Percentiles rank a stretch among this genome's conserved stretches.
These are phyloP conservation scores for Trichonephila clavipes DNA, from an alignment of 1,140 invertebrate species.

Conservation along the genomic window DNA sequence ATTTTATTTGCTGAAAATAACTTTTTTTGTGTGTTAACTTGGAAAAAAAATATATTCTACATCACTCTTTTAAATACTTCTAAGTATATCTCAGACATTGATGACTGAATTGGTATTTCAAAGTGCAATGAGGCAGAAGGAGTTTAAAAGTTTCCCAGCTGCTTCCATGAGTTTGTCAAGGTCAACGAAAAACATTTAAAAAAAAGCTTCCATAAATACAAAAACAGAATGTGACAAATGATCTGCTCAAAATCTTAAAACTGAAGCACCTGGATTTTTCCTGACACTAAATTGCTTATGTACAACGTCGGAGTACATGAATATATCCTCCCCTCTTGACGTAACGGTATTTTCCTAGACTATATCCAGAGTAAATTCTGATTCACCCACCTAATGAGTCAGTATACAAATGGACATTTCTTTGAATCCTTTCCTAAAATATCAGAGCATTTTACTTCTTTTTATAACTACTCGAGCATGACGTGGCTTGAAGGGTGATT, in stretches of 20 bases:
- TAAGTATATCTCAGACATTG: too few relatives aligned
- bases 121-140: too few relatives aligned
- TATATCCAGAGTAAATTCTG: not conserved
- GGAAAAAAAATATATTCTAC: too few relatives aligned
- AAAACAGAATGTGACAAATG: not conserved
- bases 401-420: not conserved
- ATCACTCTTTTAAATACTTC: too few relatives aligned
- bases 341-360: not conserved
- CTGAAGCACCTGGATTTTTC: not conserved
- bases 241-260: not conserved
- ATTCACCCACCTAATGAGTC: not conserved
- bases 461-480: slow-evolving; percentile 6
- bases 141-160: too few relatives aligned
- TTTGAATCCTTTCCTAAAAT: not conserved
- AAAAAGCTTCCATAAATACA: not conserved
- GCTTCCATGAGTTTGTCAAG: too few relatives aligned
- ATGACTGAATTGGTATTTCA: too few relatives aligned
- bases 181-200: too few relatives aligned
- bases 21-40: too few relatives aligned
- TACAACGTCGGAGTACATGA: not conserved
- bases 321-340: not conserved
- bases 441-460: not conserved
- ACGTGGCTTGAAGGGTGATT: not conserved
- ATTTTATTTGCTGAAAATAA: too few relatives aligned
- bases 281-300: not conserved